Base-by-base conservation (phyloP, 1,140 invertebrate species). In the Papilio polytes region DNA sequence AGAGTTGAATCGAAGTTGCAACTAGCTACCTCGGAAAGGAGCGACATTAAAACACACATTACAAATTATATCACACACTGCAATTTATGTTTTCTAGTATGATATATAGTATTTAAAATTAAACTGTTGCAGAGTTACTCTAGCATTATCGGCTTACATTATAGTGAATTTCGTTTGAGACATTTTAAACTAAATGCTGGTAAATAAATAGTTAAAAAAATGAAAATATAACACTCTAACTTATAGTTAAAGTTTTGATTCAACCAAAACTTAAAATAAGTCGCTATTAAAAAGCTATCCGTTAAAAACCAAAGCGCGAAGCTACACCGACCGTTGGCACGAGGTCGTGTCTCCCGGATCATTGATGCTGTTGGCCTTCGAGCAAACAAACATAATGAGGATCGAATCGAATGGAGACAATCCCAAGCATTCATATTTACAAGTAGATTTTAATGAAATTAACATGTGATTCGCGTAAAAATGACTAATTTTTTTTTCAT, bases 201-300 rank as follows among this genome's bases (percentile, higher is more conserved):
- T 89, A 89, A 91, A 92, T 93, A 93, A 94, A 93, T 94, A 93
- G 89, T 91, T 90, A 91, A 92, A 91, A 88, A 80, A 81, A 88
- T 89, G 88, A 89, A 90, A 92, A 94, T 90, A 94, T 87, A 94
- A 92, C 90, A 88, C 92, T 93, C 91, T 95, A 95, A 95, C 94
- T 95, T 95, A 95, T 95, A 94, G 92, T 95, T 94, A 95, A 94
- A 94, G 94, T 95, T 95, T 95, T 95, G 94, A 93, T 92, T 91
- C 74, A 87, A 90, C 94, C 77, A 95, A 95, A 95, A 95, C 94
- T 92, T 94, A 95, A 94, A 94, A 95, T 95, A 95, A 95, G 94
- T 95, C 87, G 85, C 84, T 91, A 89, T 86, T 88, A 89, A 91
- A 90, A 88, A 84, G 86, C 86, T 84, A 85, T 86, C 85, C 82